Conservation (phyloP, 2,113 vertebrate genomes). For the Arenaria interpres region DNA sequence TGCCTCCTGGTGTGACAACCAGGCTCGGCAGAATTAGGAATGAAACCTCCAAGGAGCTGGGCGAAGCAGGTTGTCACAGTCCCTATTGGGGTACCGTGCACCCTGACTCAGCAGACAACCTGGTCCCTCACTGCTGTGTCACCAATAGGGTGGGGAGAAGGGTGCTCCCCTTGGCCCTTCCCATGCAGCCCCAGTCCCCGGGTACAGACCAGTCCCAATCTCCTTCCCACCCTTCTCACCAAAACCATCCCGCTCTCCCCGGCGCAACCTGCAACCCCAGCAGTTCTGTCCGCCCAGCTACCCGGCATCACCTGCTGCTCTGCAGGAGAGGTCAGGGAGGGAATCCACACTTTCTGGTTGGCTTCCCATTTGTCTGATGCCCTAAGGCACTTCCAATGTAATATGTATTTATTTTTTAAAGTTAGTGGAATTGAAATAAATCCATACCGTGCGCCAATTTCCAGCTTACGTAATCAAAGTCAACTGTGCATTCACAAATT, state of each 20-base stretch:
- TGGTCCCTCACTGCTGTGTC: rapidly evolving
- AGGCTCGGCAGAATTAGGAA: background rate
- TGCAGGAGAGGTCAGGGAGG: background rate
- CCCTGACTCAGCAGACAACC: rapidly evolving
- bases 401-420: conserved; percentile 20
- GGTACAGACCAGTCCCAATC: background rate
- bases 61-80: background rate
- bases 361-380: background rate
- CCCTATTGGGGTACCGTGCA: background rate
- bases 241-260: background rate
- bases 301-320: background rate
- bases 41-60: background rate
- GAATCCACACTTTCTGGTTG: background rate
- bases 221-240: background rate
- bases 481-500: conserved; percentile 54
- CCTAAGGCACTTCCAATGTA: background rate
- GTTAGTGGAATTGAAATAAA: conserved; percentile 51
- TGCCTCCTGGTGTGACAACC: rapidly evolving
- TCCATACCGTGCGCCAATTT: background rate
- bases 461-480: conserved; percentile 40
- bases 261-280: background rate
- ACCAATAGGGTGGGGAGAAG: rapidly evolving
- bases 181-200: background rate
- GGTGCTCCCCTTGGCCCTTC: background rate
- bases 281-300: background rate